Evolutionary conservation across 2,888 invertebrate species (phyloP).

Genomic region (Heliothis peltigera): DNA sequence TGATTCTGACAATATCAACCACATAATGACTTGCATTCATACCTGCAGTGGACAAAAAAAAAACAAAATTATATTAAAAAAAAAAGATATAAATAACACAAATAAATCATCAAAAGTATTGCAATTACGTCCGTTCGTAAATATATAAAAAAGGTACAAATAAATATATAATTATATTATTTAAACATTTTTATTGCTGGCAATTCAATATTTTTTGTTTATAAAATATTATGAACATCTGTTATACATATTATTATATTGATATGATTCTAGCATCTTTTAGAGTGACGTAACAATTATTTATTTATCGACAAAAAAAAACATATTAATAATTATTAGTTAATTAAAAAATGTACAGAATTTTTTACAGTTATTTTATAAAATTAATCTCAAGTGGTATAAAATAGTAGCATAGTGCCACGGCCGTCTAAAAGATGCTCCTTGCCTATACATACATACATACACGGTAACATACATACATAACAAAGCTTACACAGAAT

Average conservation of each 20-base stretch:
- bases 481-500: conserved; percentile 59
- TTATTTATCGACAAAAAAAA: conserved; percentile 1
- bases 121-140: conserved; percentile 66
- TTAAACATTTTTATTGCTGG: conserved; percentile 56
- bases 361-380: not conserved
- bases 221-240: conserved; percentile 51
- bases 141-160: conserved; percentile 52
- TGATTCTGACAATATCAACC: conserved; percentile 77
- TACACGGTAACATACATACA: conserved; percentile 51
- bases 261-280: conserved; percentile 64
- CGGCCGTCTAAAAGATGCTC: conserved; percentile 48
- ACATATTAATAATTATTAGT: not conserved
- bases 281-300: conserved; percentile 36
- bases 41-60: conserved; percentile 81
- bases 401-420: conserved; percentile 16
- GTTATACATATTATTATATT: conserved; percentile 58
- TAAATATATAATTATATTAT: conserved; percentile 34
- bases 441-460: conserved; percentile 58
- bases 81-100: conserved; percentile 38
- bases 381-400: conserved; percentile 14
- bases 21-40: conserved; percentile 88
- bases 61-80: conserved; percentile 57
- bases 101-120: conserved; percentile 55
- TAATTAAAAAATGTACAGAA: not conserved
- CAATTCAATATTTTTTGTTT: conserved; percentile 42